Base-by-base conservation (phyloP, 2,888 invertebrate species). In the Limnephilus rhombicus region DNA sequence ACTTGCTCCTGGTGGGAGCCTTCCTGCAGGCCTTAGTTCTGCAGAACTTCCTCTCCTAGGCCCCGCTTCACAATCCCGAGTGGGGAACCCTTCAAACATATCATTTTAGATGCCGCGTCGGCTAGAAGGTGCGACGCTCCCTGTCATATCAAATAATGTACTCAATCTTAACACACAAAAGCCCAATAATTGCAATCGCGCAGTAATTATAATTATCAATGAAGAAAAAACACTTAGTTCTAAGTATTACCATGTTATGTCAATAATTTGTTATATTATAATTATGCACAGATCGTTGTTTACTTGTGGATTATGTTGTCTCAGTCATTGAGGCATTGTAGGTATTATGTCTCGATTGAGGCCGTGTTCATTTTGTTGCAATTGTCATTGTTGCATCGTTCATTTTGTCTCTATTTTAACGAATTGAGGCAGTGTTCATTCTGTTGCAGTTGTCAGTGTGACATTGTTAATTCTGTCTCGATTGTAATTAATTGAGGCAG, bases 41-140 rank as follows among this genome's bases (percentile, higher is more conserved):
- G 53, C 53, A 53, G 18, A 53, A 15, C 82, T 80, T 45, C 37
- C 91, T 29, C 45, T 89, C 91, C 89, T 91, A 91, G 89, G 89
- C 80, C 49, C 34, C n/a, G 90, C 86, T 53, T 87, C 89, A 53
- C 53, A 80, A 45, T 53, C 53, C 88, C 88, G 80, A 15, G 31
- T 81, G 80, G 86, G 91, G 37, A 86, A 82, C 90, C 89, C 85
- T 85, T 88, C 49, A 92, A 92, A 92, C 92, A 93, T 93, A 93
- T 92, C 92, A 92, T 92, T 92, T 83, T 91, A 92, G 92, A 91
- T 90, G 49, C 29, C 45, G 90, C 90, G 85, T 85, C 90, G 83
- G 85, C 82, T 85, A 90, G 89, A n/a, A 91, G 80, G 86, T 49
- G 85, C 88, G 89, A 68, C 82, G 89, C 88, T 80, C 68, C 82